Conservation (phyloP, 2,113 vertebrate species). For the Bufo bufo region DNA sequence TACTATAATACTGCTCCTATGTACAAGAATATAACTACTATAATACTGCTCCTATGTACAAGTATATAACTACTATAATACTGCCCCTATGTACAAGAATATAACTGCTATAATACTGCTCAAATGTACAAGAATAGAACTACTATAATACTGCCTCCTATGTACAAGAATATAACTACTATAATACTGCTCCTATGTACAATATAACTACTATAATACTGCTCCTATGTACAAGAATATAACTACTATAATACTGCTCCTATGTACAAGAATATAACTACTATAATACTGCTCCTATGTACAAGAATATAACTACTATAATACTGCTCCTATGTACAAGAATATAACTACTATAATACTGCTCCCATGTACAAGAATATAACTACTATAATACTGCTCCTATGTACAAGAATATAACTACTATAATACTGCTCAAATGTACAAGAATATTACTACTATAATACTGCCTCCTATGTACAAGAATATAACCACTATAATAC, state of each 20-base stretch:
- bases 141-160: too few relatives aligned
- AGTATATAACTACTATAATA: neutral
- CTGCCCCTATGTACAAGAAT: neutral
- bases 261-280: too few relatives aligned
- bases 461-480: neutral
- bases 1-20: too few relatives aligned
- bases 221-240: neutral
- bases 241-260: neutral
- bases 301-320: neutral
- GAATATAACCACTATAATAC: neutral
- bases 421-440: too few relatives aligned
- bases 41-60: neutral
- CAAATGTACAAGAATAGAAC: too few relatives aligned
- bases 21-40: slow-evolving; percentile 1
- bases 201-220: neutral
- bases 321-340: neutral
- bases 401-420: too few relatives aligned
- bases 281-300: too few relatives aligned
- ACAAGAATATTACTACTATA: too few relatives aligned
- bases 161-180: too few relatives aligned
- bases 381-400: too few relatives aligned
- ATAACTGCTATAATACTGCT: neutral
- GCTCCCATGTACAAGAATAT: too few relatives aligned
- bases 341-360: neutral
- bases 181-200: too few relatives aligned